Conservation (phyloP, 2,797 vertebrate species). For the Silurus lanzhouensis region DNA sequence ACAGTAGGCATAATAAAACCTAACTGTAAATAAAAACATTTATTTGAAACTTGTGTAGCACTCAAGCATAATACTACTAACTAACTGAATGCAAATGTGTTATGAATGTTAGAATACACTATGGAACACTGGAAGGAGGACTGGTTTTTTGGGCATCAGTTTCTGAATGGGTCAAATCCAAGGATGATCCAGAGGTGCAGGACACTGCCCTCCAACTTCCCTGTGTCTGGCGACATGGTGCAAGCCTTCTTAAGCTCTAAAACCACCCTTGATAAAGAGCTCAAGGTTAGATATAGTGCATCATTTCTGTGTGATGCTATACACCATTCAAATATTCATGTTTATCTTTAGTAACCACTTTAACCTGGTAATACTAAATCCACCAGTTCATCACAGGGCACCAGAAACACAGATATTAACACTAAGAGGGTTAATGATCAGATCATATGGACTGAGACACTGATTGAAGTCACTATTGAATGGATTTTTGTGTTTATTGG, state of each 20-base stretch:
- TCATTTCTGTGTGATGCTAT: neutral
- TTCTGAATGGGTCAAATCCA: slow-evolving; percentile 83
- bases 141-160: slow-evolving; percentile 83
- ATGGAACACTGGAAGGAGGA: slow-evolving; percentile 82
- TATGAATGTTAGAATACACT: slow-evolving; percentile 75
- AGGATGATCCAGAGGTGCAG: slow-evolving; percentile 70
- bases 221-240: slow-evolving; percentile 70
- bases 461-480: neutral
- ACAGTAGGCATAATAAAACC: neutral
- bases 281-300: slow-evolving; percentile 62
- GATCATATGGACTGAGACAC: neutral
- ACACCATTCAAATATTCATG: neutral
- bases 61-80: neutral
- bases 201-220: slow-evolving; percentile 66
- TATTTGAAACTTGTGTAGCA: neutral
- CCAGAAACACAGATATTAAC: neutral
- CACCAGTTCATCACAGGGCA: neutral
- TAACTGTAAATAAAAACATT: neutral
- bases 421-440: neutral
- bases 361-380: neutral
- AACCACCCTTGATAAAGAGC: slow-evolving; percentile 68
- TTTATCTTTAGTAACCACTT: neutral
- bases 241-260: slow-evolving; percentile 62
- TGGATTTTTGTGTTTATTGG: too few species aligned
- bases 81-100: neutral